Conservation (phyloP, 2,888 invertebrate genomes). For the Parochlus steinenii region DNA sequence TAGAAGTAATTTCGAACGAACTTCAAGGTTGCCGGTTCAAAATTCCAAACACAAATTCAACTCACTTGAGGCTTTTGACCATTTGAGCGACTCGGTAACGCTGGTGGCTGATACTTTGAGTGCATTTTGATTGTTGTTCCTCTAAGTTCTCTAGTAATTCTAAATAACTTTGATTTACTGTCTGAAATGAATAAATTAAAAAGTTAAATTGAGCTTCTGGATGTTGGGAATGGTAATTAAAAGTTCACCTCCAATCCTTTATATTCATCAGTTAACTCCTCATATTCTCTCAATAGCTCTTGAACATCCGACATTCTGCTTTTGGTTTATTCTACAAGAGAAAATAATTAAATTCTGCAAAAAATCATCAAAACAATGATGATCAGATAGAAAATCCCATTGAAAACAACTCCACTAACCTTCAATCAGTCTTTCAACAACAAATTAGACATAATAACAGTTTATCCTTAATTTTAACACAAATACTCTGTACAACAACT, state of each 20-base stretch:
- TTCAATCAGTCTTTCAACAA: no score
- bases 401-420: no score
- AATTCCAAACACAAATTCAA: no score
- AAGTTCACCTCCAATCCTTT: constrained; percentile 61
- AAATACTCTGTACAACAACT: no score
- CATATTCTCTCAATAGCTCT: constrained; percentile 49
- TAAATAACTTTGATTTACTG: constrained; percentile 64
- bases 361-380: no score
- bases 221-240: constrained; percentile 1
- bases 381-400: no score
- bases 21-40: no score
- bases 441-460: no score
- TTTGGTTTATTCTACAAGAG: no score
- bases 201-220: constrained; percentile 12
- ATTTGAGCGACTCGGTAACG: constrained; percentile 78
- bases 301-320: constrained; percentile 19
- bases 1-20: no score
- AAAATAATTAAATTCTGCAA: no score
- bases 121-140: constrained; percentile 69
- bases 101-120: constrained; percentile 80
- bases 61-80: constrained; percentile 45
- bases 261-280: constrained; percentile 60
- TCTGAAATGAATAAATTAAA: constrained; percentile 33
- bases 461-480: no score
- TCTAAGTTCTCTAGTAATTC: constrained; percentile 72